Conservation (phyloP, 2,113 vertebrate species). For the Actinemys pallida region DNA sequence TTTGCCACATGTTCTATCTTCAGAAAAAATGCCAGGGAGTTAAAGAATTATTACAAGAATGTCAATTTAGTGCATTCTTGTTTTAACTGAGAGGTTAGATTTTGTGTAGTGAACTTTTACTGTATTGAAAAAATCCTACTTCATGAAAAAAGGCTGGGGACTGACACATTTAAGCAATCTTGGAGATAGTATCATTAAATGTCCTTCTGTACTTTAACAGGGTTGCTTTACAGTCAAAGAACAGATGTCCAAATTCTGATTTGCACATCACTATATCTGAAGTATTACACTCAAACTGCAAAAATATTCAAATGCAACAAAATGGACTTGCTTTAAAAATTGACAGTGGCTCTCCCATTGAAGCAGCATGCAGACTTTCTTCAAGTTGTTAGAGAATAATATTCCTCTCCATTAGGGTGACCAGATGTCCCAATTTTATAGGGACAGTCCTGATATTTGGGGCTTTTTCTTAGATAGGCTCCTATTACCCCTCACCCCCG, state of each 20-base stretch:
- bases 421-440: too few relatives aligned
- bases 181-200: background rate
- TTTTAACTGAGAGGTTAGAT: background rate
- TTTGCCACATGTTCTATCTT: background rate
- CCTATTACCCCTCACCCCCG: too few relatives aligned
- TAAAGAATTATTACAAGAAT: background rate
- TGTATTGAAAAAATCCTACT: background rate
- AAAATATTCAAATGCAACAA: background rate
- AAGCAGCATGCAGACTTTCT: background rate
- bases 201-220: background rate
- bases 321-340: background rate
- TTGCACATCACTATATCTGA: background rate
- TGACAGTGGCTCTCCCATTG: background rate
- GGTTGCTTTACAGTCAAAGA: background rate
- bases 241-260: background rate
- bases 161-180: background rate
- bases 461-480: too few relatives aligned
- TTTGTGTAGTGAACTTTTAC: background rate
- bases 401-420: background rate
- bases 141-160: background rate
- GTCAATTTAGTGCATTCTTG: background rate
- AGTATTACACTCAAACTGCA: background rate
- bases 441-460: too few relatives aligned
- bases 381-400: background rate
- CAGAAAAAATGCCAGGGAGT: background rate